A percentile compares a stretch with the other conserved stretches of the same genome.
Conservation (phyloP, 2,888 invertebrate species). For the Ichneumoninae sp. region DNA sequence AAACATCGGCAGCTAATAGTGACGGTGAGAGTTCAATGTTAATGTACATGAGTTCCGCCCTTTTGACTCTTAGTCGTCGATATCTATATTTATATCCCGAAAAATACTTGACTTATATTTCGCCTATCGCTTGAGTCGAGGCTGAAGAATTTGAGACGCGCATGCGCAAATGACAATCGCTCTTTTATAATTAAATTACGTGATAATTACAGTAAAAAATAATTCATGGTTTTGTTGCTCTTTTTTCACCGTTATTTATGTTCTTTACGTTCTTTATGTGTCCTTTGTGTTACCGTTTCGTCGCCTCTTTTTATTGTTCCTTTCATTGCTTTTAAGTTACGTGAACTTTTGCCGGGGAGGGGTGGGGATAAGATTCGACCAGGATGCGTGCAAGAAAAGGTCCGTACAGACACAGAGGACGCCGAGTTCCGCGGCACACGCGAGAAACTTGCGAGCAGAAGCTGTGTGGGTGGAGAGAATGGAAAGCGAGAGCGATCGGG, state of each 20-base stretch:
- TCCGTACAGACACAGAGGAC: constrained; percentile 9
- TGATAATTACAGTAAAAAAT: neutral
- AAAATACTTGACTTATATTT: neutral
- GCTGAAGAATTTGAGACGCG: neutral
- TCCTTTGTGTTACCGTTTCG: neutral
- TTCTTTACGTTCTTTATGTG: neutral
- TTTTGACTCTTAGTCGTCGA: too few species aligned
- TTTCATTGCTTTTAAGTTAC: neutral
- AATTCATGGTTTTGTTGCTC: neutral
- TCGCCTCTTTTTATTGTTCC: neutral
- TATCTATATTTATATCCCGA: neutral
- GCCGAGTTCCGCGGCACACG: constrained; percentile 12
- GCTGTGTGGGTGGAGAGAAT: constrained; percentile 39
- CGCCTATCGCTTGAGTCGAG: neutral
- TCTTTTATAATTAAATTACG: neutral
- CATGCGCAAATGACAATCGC: neutral
- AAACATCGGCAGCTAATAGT: neutral
- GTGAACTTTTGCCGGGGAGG: constrained; percentile 2
- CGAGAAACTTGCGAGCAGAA: constrained; percentile 10
- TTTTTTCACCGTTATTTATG: constrained; percentile 17
- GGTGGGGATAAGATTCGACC: constrained; percentile 7
- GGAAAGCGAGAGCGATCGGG: constrained; percentile 59
- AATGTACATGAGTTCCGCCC: neutral
- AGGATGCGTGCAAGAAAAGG: neutral
- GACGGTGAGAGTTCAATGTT: too few species aligned